Evolutionary conservation across 1,140 invertebrate genomes (phyloP), one percentile per base, ranked within the genome.

Genomic region (Nixonia krombeini): DNA sequence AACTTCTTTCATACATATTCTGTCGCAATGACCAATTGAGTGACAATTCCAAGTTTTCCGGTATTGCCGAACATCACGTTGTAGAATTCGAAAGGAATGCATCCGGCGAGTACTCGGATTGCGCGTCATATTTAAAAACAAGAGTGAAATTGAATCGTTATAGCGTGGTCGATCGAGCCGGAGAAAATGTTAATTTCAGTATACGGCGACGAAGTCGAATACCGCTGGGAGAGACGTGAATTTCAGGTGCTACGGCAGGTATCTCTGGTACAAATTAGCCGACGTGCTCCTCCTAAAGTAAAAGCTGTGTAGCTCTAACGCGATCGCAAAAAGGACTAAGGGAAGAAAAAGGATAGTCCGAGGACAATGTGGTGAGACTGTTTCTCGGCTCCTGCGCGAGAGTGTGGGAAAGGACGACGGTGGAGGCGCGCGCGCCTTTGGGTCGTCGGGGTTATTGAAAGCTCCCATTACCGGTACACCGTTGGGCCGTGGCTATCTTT

Each of bases 401-500:
- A 70, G 70, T 77, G 78, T 78, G 78, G 74, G 76, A 78, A 80
- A 78, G 72, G 50, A 74, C 63, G 66, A 61, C 40, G 61, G 31
- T 40, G 45, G 44, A 67, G 66, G 38, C 47, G 50, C 40, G 50
- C 45, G 49, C 38, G 49, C 62, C 59, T 78, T 72, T 72, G 65
- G 66, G 58, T 71, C 68, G 59, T 55, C 51, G 28, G 73, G 75
- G 79, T 84, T 84, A 84, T 84, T 82, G 81, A 84, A 80, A 78
- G 80, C 80, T 83, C 67, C 80, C 81, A 84, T 84, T 84, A 84
- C 75, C 68, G 75, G 73, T 83, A 85, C 83, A 85, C 72, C 73
- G 74, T 74, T 64, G 71, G 72, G 66, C 63, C 75, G 64, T 45
- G 61, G 73, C 77, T 83, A 82, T 84, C 80, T 84, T 82, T 81